These are phyloP conservation scores for Amia ocellicauda DNA, from an alignment of 2,113 vertebrate species.

Conservation along the genomic window DNA sequence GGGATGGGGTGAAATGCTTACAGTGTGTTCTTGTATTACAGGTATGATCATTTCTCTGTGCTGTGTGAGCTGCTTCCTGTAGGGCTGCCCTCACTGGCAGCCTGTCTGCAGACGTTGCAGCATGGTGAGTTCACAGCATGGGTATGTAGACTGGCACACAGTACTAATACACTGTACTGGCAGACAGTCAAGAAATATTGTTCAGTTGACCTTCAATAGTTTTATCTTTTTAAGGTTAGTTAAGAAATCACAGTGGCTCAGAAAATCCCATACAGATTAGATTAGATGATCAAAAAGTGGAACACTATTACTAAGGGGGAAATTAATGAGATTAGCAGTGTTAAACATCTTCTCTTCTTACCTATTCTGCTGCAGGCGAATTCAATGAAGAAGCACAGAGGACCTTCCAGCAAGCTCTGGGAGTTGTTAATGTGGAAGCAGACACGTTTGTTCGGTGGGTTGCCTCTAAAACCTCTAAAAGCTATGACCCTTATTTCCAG, in stretches of 20 bases:
- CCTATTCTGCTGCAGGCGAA: background rate
- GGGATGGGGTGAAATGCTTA: too few relatives aligned
- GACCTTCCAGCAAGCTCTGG: background rate
- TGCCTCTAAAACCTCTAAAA: too few relatives aligned
- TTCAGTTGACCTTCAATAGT: too few relatives aligned
- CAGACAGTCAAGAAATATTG: too few relatives aligned
- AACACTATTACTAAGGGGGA: too few relatives aligned
- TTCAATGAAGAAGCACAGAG: background rate
- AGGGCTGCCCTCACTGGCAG: constrained; percentile 80
- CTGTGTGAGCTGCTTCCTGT: constrained; percentile 91
- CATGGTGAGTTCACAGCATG: constrained; percentile 63
- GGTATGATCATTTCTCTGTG: constrained; percentile 93
- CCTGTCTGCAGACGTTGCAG: constrained; percentile 78
- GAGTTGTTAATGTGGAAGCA: background rate
- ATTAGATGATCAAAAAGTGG: too few relatives aligned
- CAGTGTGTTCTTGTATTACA: constrained; percentile 31
- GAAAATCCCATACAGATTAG: too few relatives aligned
- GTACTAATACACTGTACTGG: too few relatives aligned
- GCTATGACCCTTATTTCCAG: too few relatives aligned
- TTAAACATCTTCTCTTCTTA: background rate
- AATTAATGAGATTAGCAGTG: too few relatives aligned
- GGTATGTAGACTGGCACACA: background rate
- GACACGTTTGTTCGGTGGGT: background rate
- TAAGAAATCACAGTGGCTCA: too few relatives aligned
- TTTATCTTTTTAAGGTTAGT: too few relatives aligned